Evolutionary conservation across 2,113 vertebrate species (phyloP).

Genomic region (Charina bottae): DNA sequence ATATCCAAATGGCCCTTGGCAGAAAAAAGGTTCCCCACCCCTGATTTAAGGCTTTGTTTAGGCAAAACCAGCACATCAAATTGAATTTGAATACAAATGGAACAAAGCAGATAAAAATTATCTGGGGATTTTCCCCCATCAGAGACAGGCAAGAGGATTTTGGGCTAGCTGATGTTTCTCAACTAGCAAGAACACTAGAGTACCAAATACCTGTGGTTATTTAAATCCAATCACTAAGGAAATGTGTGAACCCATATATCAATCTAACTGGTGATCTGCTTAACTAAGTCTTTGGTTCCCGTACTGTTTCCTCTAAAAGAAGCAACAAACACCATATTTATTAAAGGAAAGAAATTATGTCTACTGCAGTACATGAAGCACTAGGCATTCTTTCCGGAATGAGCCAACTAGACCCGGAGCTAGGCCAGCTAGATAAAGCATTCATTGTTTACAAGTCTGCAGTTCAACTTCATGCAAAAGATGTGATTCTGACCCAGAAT

Average conservation of each 20-base stretch:
- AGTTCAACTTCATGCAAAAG: background rate
- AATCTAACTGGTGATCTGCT: background rate
- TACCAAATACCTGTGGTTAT: background rate
- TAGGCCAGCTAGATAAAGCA: background rate
- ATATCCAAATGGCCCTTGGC: too few relatives aligned
- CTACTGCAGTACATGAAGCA: background rate
- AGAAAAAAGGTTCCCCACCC: too few relatives aligned
- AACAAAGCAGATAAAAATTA: background rate
- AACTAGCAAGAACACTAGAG: background rate
- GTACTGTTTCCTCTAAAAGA: background rate
- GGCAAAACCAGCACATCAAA: background rate
- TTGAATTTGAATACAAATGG: background rate
- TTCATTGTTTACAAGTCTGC: background rate
- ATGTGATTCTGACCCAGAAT: background rate
- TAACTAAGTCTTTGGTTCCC: background rate
- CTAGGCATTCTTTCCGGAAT: background rate
- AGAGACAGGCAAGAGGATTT: background rate
- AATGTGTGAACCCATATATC: too few relatives aligned
- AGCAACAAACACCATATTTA: background rate
- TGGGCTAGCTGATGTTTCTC: background rate
- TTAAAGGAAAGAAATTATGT: background rate
- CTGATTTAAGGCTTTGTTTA: slow-evolving; percentile 7
- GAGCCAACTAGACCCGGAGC: background rate
- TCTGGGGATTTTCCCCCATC: background rate
- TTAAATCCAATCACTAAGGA: background rate